These are phyloP conservation scores for Lagocephalus sceleratus DNA, from an alignment of 2,797 vertebrate species.

Conservation along the genomic window DNA sequence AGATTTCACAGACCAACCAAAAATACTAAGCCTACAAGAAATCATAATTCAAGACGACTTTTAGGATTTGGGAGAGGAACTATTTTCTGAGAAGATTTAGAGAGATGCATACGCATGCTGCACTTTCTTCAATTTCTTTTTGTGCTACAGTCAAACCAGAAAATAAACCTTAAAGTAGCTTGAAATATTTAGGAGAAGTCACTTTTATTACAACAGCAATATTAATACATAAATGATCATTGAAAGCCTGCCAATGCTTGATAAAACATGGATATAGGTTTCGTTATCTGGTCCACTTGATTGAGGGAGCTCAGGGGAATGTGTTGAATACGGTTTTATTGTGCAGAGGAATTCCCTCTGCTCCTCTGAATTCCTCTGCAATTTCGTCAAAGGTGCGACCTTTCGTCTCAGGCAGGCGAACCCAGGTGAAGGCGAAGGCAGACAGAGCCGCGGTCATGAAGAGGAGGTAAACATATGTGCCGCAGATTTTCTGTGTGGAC, in stretches of 20 bases:
- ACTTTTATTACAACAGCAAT: no score
- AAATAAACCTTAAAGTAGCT: no score
- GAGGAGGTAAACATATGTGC: conserved; percentile 73
- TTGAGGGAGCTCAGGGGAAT: conserved; percentile 57
- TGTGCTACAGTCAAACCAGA: no score
- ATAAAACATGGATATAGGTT: neutral
- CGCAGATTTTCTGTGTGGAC: conserved; percentile 58
- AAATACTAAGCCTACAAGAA: neutral
- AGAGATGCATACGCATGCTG: no score
- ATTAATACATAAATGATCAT: no score
- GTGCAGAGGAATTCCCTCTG: conserved; percentile 67
- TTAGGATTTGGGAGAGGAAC: no score
- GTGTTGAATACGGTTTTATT: conserved; percentile 75
- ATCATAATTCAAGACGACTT: no score
- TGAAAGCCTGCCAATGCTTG: neutral
- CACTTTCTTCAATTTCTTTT: no score
- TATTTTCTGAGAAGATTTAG: no score
- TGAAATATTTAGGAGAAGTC: no score
- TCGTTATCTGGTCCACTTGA: conserved; percentile 1
- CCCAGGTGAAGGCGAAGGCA: conserved; percentile 63
- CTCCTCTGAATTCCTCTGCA: conserved; percentile 66
- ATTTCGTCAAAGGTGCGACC: conserved; percentile 75
- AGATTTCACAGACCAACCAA: conserved; percentile 53
- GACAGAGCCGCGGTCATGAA: conserved; percentile 59
- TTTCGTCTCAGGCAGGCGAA: conserved; percentile 75